Percentiles rank a stretch among this genome's conserved stretches.
These are phyloP conservation scores for Apeira syringaria DNA, from an alignment of 2,888 invertebrate genomes.

Conservation along the genomic window DNA sequence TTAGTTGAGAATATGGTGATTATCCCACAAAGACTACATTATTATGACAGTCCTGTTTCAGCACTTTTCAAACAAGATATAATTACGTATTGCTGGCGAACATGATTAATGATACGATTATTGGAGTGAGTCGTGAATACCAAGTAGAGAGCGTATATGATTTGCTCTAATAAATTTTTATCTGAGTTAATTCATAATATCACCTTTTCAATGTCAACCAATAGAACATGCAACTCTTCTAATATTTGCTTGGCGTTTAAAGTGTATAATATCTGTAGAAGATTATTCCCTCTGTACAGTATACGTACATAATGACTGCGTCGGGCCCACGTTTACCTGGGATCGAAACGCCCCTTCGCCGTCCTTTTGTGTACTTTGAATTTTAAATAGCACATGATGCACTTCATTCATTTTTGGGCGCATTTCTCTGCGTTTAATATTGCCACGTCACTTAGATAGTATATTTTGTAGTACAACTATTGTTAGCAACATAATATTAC, in stretches of 20 bases:
- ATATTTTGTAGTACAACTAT: too few relatives aligned
- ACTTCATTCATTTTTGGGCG: neutral
- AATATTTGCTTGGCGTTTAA: too few relatives aligned
- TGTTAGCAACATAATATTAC: too few relatives aligned
- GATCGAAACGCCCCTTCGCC: conserved; percentile 4
- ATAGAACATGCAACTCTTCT: too few relatives aligned
- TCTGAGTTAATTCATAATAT: neutral
- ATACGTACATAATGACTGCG: too few relatives aligned
- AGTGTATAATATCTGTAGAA: too few relatives aligned
- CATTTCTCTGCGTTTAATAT: neutral
- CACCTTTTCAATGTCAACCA: too few relatives aligned
- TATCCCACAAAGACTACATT: neutral
- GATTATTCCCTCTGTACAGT: too few relatives aligned
- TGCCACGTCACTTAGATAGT: neutral
- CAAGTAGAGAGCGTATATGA: neutral
- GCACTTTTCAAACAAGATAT: too few relatives aligned
- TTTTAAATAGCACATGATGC: neutral
- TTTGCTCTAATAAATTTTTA: conserved; percentile 7
- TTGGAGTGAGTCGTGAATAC: conserved; percentile 1
- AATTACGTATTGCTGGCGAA: too few relatives aligned
- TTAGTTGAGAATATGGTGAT: conserved; percentile 10
- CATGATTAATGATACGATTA: neutral
- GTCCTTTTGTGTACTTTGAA: conserved; percentile 4
- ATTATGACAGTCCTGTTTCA: too few relatives aligned
- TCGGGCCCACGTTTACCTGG: conserved; percentile 5